Percentiles rank a stretch among this genome's conserved stretches.
These are phyloP conservation scores for Anguilla marmorata DNA, from an alignment of 2,797 vertebrate genomes.

Conservation along the genomic window DNA sequence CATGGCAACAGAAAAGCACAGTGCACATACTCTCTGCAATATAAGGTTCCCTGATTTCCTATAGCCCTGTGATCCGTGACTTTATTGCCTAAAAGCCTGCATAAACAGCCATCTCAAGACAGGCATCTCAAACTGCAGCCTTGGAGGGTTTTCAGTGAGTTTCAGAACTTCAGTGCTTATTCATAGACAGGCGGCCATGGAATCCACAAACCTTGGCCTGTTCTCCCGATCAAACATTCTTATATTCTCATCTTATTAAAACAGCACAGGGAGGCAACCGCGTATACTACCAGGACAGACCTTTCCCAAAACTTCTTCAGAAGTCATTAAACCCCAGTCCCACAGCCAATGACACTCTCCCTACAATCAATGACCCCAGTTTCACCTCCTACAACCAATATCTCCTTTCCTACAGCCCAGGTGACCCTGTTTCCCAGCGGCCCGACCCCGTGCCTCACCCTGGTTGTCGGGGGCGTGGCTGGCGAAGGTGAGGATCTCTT, in stretches of 20 bases:
- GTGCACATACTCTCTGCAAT: background rate
- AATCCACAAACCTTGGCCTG: background rate
- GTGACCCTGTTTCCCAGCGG: too few relatives aligned
- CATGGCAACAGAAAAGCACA: background rate
- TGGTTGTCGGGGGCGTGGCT: conserved; percentile 64
- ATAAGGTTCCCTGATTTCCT: background rate
- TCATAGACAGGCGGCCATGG: background rate
- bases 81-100: background rate
- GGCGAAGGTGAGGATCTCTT: conserved; percentile 87
- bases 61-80: background rate
- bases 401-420: background rate
- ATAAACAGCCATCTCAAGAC: background rate
- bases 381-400: background rate
- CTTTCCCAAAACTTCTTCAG: too few relatives aligned
- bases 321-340: background rate
- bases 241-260: background rate
- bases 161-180: background rate
- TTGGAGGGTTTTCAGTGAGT: background rate
- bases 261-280: background rate
- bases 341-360: background rate
- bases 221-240: background rate
- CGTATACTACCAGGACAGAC: background rate
- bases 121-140: background rate
- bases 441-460: conserved; percentile 63
- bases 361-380: background rate